Percentiles rank a stretch among this genome's conserved stretches.
These are phyloP conservation scores for Chrosomus eos DNA, from an alignment of 2,797 vertebrate genomes.

Conservation along the genomic window DNA sequence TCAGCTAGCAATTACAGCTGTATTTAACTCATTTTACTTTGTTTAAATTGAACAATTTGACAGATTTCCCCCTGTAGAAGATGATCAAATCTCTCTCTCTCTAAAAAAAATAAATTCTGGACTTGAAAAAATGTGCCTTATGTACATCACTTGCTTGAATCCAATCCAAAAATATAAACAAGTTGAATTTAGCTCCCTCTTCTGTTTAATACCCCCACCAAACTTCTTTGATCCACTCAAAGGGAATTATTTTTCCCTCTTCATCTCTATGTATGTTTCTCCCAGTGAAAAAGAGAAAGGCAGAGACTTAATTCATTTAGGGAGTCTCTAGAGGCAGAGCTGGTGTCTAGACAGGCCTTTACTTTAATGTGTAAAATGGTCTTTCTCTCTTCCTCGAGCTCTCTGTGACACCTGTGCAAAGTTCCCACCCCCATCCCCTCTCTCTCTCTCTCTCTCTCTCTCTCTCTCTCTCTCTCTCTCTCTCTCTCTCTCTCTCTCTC, in stretches of 20 bases:
- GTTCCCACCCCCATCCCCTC: constrained; percentile 36
- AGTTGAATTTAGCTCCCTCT: constrained; percentile 48
- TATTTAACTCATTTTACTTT: not conserved
- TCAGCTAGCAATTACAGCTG: not conserved
- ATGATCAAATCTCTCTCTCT: not conserved
- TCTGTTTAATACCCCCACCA: constrained; percentile 28
- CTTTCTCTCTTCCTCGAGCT: constrained; percentile 43
- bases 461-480: not conserved
- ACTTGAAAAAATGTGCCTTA: not conserved
- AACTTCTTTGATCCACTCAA: constrained; percentile 41
- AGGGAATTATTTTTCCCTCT: constrained; percentile 16
- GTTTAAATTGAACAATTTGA: not conserved
- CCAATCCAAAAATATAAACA: constrained; percentile 13
- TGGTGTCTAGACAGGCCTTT: constrained; percentile 69
- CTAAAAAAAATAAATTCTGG: not conserved
- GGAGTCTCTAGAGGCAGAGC: constrained; percentile 53
- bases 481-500: not conserved
- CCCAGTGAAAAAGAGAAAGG: constrained; percentile 40
- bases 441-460: constrained; percentile 23
- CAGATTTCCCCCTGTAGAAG: not conserved
- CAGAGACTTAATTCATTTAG: constrained; percentile 60
- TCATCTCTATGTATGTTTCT: constrained; percentile 29
- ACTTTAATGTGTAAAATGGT: constrained; percentile 77
- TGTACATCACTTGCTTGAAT: not conserved
- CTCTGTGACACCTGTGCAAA: constrained; percentile 56